Conservation (phyloP, 53 echinoderm and acorn worm genomes). For the Antedon mediterranea region DNA sequence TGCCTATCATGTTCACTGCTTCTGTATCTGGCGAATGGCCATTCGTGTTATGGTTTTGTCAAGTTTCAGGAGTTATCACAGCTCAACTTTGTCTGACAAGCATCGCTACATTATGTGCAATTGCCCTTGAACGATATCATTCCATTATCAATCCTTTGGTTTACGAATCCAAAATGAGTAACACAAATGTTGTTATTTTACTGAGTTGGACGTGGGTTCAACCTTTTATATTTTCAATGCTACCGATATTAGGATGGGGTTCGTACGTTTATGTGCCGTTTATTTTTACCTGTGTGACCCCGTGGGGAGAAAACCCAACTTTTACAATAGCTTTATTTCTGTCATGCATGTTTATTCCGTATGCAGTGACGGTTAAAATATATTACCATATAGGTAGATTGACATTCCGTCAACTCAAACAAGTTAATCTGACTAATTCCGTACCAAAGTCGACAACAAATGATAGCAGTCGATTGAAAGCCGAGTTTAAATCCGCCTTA, state of each 20-base stretch:
- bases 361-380: conserved; percentile 39
- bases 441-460: neutral
- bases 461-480: conserved; percentile 10
- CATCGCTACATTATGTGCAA: conserved; percentile 55
- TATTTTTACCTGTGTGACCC: conserved; percentile 46
- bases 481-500: conserved; percentile 62
- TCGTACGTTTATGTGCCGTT: conserved; percentile 34
- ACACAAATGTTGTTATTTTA: conserved; percentile 12
- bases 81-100: conserved; percentile 41
- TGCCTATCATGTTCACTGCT: conserved; percentile 43
- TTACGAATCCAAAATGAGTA: conserved; percentile 37
- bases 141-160: conserved; percentile 57
- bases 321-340: conserved; percentile 26
- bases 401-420: conserved; percentile 41
- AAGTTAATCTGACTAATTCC: conserved; percentile 12
- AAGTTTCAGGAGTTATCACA: conserved; percentile 18
- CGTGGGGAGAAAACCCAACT: conserved; percentile 44
- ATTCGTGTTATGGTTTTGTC: conserved; percentile 24
- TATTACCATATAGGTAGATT: conserved; percentile 58
- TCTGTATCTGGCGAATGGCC: conserved; percentile 41
- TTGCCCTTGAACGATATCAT: conserved; percentile 69
- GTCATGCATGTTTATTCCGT: conserved; percentile 29
- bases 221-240: conserved; percentile 26
- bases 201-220: conserved; percentile 69
- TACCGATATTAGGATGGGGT: conserved; percentile 48